Evolutionary conservation across 2,113 vertebrate species (phyloP), one percentile per base, ranked within the genome.

Genomic region (Paralichthys olivaceus): DNA sequence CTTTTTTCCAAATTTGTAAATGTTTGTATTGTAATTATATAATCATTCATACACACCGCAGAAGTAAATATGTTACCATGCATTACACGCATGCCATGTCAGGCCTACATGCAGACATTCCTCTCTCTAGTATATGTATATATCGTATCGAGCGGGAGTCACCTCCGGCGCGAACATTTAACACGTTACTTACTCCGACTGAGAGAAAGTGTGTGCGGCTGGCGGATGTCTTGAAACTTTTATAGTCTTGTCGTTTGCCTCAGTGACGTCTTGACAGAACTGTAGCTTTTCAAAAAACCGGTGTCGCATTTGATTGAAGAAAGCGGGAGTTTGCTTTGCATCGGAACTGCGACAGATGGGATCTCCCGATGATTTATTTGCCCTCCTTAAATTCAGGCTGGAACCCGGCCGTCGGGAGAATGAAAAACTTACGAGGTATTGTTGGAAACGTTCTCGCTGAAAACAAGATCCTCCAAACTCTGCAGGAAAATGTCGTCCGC

Each of bases 1-100:
- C 62, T 69, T 80, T 74, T 77, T 78, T 57, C 81, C 69, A 90
- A 88, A 93, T 93, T 92, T 94, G 91, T 94, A 94, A 93, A 93
- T 94, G 93, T 95, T 92, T 91, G 87, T 93, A 93, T 88, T 89
- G 90, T 95, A 90, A 84, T 90, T 89, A 92, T 92, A 88, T 92
- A 91, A 90, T 81, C 87, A 93, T 91, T 77, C 91, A 81, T 92
- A 86, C 82, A 92, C 88, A 88, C 80, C 56, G 86, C 71, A 88
- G 81, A 88, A 90, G 80, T 80, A 64, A 82, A 82, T 88, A 89
- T 91, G 90, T 90, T 91, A 91, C 59, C 90, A 92, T 90, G 91
- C 91, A 91, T 93, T 78, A 84, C 80, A 88, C 69, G 92, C 93
- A 95, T 93, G 94, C 87, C 80, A 66, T 87, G 85, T 72, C 87